phyloP scores from a whole-genome alignment of 1,140 invertebrate genomes.

The Belonocnema kinseyi region DNA sequence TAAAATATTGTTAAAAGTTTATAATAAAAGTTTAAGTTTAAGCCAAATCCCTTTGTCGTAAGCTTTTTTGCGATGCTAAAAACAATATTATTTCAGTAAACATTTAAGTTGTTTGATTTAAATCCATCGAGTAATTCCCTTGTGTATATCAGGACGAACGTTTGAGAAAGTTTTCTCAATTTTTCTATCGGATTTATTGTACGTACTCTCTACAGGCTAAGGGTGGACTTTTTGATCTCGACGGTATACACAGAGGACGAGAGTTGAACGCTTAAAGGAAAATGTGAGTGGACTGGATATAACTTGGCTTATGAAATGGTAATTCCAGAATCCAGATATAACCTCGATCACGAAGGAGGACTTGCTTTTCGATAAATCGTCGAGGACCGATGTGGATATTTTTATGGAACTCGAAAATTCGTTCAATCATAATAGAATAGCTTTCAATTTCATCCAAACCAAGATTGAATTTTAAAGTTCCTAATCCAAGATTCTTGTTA shows the following conservation, averaged over 20 bases:
- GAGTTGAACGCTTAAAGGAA: slow-evolving; percentile 14
- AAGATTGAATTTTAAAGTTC: too few relatives aligned
- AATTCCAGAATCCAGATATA: slow-evolving; percentile 12
- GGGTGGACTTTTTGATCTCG: slow-evolving; percentile 17
- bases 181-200: slow-evolving; percentile 15
- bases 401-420: background rate
- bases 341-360: background rate
- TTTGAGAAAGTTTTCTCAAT: slow-evolving; percentile 18
- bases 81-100: background rate
- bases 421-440: background rate
- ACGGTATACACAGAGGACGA: slow-evolving; percentile 18
- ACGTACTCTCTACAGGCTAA: slow-evolving; percentile 15
- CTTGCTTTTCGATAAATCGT: slow-evolving; percentile 9
- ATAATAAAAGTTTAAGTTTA: too few relatives aligned
- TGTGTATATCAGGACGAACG: background rate
- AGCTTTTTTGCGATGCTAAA: too few relatives aligned
- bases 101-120: background rate
- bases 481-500: too few relatives aligned
- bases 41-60: too few relatives aligned
- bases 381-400: background rate
- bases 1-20: too few relatives aligned
- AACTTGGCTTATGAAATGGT: slow-evolving; percentile 29
- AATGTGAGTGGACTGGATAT: slow-evolving; percentile 23
- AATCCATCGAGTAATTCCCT: background rate
- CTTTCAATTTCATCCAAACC: background rate